Conservation (phyloP, 2,113 vertebrate species). For the Pterophyllum scalare region DNA sequence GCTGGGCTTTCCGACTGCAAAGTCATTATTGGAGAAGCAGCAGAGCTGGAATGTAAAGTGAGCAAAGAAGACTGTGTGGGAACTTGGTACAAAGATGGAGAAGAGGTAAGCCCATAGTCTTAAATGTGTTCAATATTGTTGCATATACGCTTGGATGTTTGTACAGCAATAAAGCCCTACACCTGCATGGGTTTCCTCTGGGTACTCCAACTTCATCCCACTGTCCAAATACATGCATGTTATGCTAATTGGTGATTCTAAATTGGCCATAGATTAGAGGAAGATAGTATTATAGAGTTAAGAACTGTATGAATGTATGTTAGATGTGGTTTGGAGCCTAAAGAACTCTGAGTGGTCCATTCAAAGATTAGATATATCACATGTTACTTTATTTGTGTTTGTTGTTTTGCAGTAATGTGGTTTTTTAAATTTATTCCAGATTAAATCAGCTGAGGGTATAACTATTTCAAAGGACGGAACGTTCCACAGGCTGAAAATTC, state of each 20-base stretch:
- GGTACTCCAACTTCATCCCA: neutral
- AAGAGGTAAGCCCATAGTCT: constrained; percentile 78
- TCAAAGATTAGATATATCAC: neutral
- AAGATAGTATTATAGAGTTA: neutral
- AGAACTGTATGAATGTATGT: neutral
- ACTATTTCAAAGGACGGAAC: constrained; percentile 84
- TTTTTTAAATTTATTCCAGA: constrained; percentile 67
- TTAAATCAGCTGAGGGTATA: constrained; percentile 79
- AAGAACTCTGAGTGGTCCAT: neutral
- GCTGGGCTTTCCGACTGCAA: constrained; percentile 82
- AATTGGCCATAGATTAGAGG: neutral
- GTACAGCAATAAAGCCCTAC: neutral
- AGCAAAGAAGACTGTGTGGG: constrained; percentile 81
- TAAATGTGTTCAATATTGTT: neutral
- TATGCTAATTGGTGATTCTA: neutral
- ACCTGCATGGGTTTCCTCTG: neutral
- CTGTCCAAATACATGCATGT: neutral
- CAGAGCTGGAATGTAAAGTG: constrained; percentile 85
- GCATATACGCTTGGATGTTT: neutral
- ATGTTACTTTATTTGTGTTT: neutral
- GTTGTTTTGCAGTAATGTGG: neutral
- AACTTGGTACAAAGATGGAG: constrained; percentile 88
- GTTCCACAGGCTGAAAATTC: constrained; percentile 84
- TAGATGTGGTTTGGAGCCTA: neutral
- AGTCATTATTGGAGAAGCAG: constrained; percentile 80